Base-by-base conservation (phyloP, 2,797 vertebrate genomes). In the Thalassophryne amazonica region DNA sequence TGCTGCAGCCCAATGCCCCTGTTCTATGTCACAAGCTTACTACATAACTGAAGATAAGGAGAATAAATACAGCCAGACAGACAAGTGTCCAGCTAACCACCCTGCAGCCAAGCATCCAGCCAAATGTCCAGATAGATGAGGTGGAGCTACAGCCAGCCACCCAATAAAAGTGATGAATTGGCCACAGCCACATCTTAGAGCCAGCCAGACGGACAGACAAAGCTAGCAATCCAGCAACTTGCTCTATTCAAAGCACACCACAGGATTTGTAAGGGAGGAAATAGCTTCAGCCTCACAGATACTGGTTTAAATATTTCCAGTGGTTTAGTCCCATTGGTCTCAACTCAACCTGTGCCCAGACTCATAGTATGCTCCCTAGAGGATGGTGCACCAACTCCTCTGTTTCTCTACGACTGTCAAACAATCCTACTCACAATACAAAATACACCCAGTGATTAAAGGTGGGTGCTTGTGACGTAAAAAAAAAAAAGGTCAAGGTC, bases 71-170 rank as follows among this genome's bases (percentile, higher is more conserved):
- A 40, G 57, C 38, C 25, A 53, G 60, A 10, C 21, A 32, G 7
- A 28, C 17, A 14, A 18, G 13, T 47, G 12, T 45, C 31, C 37
- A 62, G 50, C 47, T 15, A 55, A 27, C 43, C 38, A 31, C 37
- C 49, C 52, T 29, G 33, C 64, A 60, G 74, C 72, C 52, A 70
- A 61, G 48, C 46, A 57, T 61, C 57, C 41, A 59, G 50, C 22
- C 55, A 38, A 45, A 70, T 51, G 70, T 73, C 68, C 70, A 27
- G 67, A 65, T 73, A 63, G 68, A 76, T 66, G 66, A 73, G 32
- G 52, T 61, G 61, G 42, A 75, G 64, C 60, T 38, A 29, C 17
- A 14, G 54, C 58, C 61, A 42, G 64, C 22, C 56, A 58, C 48
- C 45, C 45, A 65, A 60, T 36, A 38, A 61, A 72, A 61, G 52